Evolutionary conservation across 2,113 vertebrate species (phyloP).

Genomic region (Heterotis niloticus): DNA sequence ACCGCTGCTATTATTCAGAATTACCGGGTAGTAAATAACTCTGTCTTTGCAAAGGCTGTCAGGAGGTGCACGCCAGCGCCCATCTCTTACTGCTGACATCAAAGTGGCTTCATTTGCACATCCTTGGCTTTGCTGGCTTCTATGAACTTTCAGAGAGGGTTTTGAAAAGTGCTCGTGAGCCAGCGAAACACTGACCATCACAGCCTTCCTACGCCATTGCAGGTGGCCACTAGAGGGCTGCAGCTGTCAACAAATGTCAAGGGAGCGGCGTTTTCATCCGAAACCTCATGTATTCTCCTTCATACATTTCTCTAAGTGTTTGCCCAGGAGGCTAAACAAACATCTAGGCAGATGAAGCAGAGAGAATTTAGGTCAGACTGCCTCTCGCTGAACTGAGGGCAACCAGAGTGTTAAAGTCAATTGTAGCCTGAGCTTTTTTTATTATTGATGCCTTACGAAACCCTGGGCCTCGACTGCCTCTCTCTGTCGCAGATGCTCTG

Average conservation of each 20-base stretch:
- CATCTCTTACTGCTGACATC: constrained; percentile 21
- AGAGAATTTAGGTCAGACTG: constrained; percentile 70
- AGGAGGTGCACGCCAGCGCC: too few relatives aligned
- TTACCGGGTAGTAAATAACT: too few relatives aligned
- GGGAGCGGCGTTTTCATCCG: constrained; percentile 48
- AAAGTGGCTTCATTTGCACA: constrained; percentile 38
- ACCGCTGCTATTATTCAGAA: neutral
- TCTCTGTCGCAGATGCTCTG: too few relatives aligned
- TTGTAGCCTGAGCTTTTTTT: too few relatives aligned
- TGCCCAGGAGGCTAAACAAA: constrained; percentile 76
- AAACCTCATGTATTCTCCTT: constrained; percentile 51
- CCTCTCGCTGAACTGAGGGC: constrained; percentile 55
- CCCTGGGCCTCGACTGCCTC: too few relatives aligned
- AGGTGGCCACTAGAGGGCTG: constrained; percentile 68
- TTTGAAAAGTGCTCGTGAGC: constrained; percentile 31
- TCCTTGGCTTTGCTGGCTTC: neutral
- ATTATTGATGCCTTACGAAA: too few relatives aligned
- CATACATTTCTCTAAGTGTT: constrained; percentile 72
- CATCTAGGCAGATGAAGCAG: constrained; percentile 69
- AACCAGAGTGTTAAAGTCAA: constrained; percentile 28
- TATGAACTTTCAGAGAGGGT: constrained; percentile 44
- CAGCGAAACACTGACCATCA: neutral
- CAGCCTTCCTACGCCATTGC: neutral
- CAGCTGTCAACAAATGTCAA: constrained; percentile 47
- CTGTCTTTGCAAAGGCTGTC: too few relatives aligned